Conservation (phyloP, 2,888 invertebrate species). For the Antheraea yamamai region DNA sequence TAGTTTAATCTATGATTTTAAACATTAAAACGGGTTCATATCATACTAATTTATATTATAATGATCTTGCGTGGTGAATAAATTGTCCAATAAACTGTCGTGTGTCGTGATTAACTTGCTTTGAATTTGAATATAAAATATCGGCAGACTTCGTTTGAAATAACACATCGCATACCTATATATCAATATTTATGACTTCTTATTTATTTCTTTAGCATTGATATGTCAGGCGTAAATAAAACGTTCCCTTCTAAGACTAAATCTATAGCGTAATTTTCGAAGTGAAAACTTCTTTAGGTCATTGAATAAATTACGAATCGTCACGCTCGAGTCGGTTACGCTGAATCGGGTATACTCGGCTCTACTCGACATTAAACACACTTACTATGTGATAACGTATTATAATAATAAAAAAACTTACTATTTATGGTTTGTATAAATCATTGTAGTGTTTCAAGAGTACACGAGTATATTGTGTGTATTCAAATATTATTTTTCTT, state of each 20-base stretch:
- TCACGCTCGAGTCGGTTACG: no score
- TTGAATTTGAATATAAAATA: background rate
- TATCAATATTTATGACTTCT: background rate
- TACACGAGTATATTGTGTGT: no score
- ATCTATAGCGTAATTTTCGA: background rate
- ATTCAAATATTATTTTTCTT: no score
- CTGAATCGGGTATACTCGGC: no score
- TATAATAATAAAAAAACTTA: no score
- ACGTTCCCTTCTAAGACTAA: background rate
- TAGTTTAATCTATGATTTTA: background rate
- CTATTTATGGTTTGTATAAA: no score
- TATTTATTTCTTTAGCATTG: background rate
- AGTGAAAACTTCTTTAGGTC: no score
- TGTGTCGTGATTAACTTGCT: background rate
- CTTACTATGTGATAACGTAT: no score
- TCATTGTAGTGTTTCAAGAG: no score
- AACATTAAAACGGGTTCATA: background rate
- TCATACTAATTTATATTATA: background rate
- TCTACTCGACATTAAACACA: no score
- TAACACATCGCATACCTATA: background rate
- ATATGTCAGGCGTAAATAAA: background rate
- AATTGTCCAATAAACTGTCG: background rate
- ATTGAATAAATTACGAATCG: no score
- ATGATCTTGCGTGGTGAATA: background rate
- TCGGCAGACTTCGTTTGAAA: background rate